Conservation (phyloP, 2,888 invertebrate species). For the Cylindroiulus punctatus region DNA sequence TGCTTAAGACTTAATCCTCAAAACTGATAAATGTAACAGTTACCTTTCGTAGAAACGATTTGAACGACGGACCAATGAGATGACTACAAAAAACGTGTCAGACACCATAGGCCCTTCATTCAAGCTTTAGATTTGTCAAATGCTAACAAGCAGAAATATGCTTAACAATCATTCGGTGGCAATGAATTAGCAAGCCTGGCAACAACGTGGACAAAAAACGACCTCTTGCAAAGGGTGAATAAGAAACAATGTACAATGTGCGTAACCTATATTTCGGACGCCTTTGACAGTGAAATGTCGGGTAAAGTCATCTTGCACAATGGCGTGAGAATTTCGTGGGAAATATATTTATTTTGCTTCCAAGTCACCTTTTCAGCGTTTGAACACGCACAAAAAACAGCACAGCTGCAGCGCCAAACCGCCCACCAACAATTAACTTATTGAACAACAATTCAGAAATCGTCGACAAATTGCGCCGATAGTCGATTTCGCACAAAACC, state of each 20-base stretch:
- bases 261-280: conserved; percentile 39
- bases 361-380: neutral
- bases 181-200: neutral
- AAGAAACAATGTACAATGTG: conserved; percentile 26
- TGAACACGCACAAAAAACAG: neutral
- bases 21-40: too few species aligned
- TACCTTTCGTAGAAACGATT: too few species aligned
- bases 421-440: neutral
- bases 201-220: neutral
- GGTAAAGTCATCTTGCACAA: conserved; percentile 23
- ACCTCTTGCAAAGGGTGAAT: conserved; percentile 6
- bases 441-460: neutral
- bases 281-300: conserved; percentile 45
- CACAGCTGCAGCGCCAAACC: neutral
- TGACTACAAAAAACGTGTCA: too few species aligned
- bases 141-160: neutral
- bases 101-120: neutral
- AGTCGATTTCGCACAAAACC: too few species aligned
- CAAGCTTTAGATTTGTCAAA: neutral
- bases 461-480: neutral
- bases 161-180: neutral
- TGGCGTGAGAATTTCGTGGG: conserved; percentile 47
- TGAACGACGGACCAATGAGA: too few species aligned
- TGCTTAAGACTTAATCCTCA: too few species aligned
- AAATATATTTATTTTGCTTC: conserved; percentile 15